phyloP scores from a whole-genome alignment of 2,113 vertebrate species.

The Hippocampus barbouri region DNA sequence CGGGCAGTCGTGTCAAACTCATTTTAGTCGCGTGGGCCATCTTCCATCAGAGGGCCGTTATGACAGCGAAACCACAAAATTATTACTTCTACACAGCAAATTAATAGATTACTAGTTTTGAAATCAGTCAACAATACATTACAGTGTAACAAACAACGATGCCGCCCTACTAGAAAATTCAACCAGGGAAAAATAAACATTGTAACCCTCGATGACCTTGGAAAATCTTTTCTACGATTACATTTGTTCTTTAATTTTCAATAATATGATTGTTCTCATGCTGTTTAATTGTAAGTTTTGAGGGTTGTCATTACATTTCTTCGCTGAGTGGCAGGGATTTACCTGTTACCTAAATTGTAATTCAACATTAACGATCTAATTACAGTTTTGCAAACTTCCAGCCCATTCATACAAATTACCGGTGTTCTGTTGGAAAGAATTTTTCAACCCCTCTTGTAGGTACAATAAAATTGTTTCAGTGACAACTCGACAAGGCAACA shows the following conservation, averaged over 20 bases:
- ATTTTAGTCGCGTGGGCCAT: too few relatives aligned
- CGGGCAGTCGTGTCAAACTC: too few relatives aligned
- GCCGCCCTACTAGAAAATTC: background rate
- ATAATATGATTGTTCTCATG: background rate
- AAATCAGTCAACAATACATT: too few relatives aligned
- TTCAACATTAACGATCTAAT: too few relatives aligned
- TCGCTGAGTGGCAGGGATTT: background rate
- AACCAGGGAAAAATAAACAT: background rate
- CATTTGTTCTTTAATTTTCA: background rate
- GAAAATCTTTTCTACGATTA: background rate
- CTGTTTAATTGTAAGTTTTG: background rate
- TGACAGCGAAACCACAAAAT: too few relatives aligned
- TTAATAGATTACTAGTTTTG: too few relatives aligned
- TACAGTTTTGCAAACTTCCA: too few relatives aligned
- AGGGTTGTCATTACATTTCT: background rate
- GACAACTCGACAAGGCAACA: background rate
- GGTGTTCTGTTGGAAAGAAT: background rate
- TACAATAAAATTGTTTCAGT: background rate
- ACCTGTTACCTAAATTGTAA: too few relatives aligned
- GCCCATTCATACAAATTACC: too few relatives aligned
- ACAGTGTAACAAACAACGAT: too few relatives aligned
- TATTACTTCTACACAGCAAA: too few relatives aligned
- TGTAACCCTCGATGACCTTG: background rate
- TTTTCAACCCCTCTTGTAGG: background rate
- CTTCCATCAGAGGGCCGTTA: too few relatives aligned